A percentile compares a stretch with the other conserved stretches of the same genome.
Conservation (phyloP, 2,113 vertebrate species). For the Scatophagus argus region DNA sequence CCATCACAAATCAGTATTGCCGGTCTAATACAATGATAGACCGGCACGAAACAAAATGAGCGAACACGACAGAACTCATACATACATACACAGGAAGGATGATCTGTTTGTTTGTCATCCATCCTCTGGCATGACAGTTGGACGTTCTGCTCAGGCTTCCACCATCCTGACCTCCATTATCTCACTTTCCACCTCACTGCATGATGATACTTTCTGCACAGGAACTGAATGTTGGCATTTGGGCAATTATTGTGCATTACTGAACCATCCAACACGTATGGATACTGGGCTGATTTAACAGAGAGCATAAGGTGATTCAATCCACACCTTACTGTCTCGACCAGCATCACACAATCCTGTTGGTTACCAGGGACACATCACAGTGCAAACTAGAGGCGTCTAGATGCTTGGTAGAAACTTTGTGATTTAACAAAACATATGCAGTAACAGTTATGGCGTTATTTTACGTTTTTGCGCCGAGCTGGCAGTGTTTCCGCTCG, state of each 20-base stretch:
- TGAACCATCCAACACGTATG: slow-evolving; percentile 21
- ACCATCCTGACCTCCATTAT: not conserved
- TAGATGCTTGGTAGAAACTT: not conserved
- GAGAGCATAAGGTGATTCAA: slow-evolving; percentile 11
- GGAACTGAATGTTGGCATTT: not conserved
- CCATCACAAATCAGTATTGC: not conserved
- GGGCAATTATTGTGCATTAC: not conserved
- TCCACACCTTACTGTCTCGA: not conserved
- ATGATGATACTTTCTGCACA: slow-evolving; percentile 10
- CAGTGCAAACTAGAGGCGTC: not conserved
- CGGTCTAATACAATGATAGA: not conserved
- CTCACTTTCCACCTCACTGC: not conserved
- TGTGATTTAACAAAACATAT: not conserved
- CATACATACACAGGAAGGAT: not conserved
- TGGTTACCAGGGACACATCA: not conserved
- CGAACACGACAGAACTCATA: not conserved
- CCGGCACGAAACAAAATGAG: not conserved
- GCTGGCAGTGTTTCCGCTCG: no score
- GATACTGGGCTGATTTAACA: not conserved
- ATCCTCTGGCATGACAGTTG: not conserved
- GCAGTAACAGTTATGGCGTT: not conserved
- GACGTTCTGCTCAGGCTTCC: not conserved
- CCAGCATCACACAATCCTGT: not conserved
- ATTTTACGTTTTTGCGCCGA: not conserved
- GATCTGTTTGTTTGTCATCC: not conserved